These are phyloP conservation scores for Uropsilus gracilis DNA, from an alignment of 2,113 vertebrate genomes.

Conservation along the genomic window DNA sequence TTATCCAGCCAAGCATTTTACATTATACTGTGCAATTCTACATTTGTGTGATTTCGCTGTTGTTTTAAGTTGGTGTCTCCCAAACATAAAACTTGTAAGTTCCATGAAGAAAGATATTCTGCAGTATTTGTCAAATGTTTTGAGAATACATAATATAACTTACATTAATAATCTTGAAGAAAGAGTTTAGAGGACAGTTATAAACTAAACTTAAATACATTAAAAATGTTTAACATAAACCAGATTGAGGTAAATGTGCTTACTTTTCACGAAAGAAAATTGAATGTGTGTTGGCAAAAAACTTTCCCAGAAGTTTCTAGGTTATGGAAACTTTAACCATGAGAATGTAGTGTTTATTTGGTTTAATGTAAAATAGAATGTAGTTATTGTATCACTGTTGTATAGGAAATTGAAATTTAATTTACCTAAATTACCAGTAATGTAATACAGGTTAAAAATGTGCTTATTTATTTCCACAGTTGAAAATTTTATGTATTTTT, in stretches of 20 bases:
- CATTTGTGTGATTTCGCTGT: background rate
- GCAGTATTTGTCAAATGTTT: background rate
- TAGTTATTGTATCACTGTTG: background rate
- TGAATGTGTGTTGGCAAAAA: background rate
- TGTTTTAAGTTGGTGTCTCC: background rate
- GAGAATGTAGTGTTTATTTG: background rate
- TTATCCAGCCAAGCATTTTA: background rate
- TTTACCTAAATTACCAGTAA: background rate
- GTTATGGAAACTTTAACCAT: background rate
- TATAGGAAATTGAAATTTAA: background rate
- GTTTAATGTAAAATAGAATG: background rate
- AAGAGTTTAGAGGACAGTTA: background rate
- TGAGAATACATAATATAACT: background rate
- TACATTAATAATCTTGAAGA: background rate
- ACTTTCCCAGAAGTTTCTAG: background rate
- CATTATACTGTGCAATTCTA: background rate
- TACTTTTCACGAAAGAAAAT: background rate
- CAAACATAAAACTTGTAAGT: conserved; percentile 10
- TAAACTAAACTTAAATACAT: background rate
- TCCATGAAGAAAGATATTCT: background rate
- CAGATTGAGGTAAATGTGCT: background rate
- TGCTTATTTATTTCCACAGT: too few species aligned
- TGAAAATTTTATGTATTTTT: too few species aligned
- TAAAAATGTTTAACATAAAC: background rate
- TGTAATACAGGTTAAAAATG: too few species aligned